These are phyloP conservation scores for Synergus japonicus DNA, from an alignment of 2,888 invertebrate species.

Conservation along the genomic window DNA sequence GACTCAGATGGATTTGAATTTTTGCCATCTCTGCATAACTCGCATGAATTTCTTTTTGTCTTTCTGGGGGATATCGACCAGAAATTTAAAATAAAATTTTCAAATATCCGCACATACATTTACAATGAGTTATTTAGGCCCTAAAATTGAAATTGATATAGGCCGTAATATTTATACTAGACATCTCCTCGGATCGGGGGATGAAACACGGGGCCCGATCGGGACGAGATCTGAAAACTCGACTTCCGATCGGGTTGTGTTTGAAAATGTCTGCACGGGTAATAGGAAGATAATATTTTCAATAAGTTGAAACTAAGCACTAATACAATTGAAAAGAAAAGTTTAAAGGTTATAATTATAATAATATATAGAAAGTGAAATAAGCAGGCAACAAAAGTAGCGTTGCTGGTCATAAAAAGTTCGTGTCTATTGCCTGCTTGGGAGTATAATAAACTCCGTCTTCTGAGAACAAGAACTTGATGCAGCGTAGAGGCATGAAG, in stretches of 20 bases:
- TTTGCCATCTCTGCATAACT: constrained; percentile 10
- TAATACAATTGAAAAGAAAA: not conserved
- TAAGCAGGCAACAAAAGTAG: not conserved
- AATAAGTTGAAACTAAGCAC: too few relatives aligned
- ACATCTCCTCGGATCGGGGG: too few relatives aligned
- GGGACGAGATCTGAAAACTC: too few relatives aligned
- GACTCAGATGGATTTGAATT: constrained; percentile 18
- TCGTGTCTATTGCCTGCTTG: not conserved
- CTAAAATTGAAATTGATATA: too few relatives aligned
- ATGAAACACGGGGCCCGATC: too few relatives aligned
- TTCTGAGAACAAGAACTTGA: not conserved
- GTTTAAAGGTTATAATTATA: not conserved
- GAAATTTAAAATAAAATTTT: too few relatives aligned
- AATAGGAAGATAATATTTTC: too few relatives aligned
- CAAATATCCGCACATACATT: too few relatives aligned
- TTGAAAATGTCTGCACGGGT: too few relatives aligned
- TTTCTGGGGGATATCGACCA: not conserved
- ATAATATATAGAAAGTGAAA: not conserved
- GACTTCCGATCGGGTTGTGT: too few relatives aligned
- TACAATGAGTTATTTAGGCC: too few relatives aligned
- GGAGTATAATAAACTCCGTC: not conserved
- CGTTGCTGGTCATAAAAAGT: not conserved
- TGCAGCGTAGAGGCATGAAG: not conserved
- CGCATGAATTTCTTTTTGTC: not conserved
- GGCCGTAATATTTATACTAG: too few relatives aligned